These are phyloP conservation scores for Eucidaris tribuloides DNA, from an alignment of 35 echinoderm and acorn worm genomes.

Conservation along the genomic window DNA sequence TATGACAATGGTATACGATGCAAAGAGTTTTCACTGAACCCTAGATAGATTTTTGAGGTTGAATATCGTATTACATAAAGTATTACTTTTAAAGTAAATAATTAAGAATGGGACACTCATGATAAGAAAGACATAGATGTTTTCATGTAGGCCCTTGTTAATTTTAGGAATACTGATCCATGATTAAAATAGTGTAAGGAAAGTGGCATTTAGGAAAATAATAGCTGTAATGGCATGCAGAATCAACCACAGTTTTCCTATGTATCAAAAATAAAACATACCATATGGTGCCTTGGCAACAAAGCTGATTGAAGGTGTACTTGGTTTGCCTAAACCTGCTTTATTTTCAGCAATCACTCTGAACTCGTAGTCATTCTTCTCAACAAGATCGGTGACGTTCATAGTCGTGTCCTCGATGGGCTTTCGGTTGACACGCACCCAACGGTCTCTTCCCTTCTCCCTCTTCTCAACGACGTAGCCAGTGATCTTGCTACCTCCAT, in stretches of 20 bases:
- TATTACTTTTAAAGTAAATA: too few relatives aligned
- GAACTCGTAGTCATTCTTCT: constrained; percentile 53
- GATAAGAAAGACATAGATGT: constrained; percentile 32
- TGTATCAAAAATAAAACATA: constrained; percentile 9
- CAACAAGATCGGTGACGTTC: constrained; percentile 50
- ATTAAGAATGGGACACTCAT: too few relatives aligned
- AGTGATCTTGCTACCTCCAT: constrained; percentile 71
- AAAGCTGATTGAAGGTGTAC: constrained; percentile 44
- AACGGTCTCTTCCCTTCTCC: constrained; percentile 41
- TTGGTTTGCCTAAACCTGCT: constrained; percentile 37
- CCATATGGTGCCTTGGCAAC: constrained; percentile 18
- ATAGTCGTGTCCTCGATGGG: constrained; percentile 32
- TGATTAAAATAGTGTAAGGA: too few relatives aligned
- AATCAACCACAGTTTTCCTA: constrained; percentile 5
- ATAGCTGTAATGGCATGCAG: too few relatives aligned
- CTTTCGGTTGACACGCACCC: constrained; percentile 44
- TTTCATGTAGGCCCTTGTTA: constrained; percentile 31
- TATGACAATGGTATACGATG: too few relatives aligned
- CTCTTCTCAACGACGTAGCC: constrained; percentile 85
- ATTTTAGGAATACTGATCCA: constrained; percentile 18
- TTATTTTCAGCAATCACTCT: constrained; percentile 80
- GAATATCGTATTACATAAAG: too few relatives aligned
- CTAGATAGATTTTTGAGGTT: too few relatives aligned
- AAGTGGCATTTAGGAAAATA: too few relatives aligned
- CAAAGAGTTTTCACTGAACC: too few relatives aligned